Percentiles rank a stretch among this genome's conserved stretches.
phyloP scores from a whole-genome alignment of 2,888 invertebrate genomes.

The Rotaria socialis region DNA sequence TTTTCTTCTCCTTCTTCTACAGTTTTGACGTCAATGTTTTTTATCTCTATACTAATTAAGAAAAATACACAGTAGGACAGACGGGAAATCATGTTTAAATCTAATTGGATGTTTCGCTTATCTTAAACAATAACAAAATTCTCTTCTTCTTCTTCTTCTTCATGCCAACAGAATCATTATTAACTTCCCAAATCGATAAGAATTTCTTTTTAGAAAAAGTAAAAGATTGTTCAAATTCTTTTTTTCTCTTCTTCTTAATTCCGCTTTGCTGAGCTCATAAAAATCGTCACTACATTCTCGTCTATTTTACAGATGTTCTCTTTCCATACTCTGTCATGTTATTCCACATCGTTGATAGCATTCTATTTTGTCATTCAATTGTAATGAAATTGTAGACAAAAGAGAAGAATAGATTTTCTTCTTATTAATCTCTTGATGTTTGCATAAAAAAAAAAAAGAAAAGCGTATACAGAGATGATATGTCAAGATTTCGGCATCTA shows the following conservation, averaged over 20 bases:
- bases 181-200: no score
- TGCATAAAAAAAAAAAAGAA: no score
- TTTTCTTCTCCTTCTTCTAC: background rate
- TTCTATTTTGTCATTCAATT: slow-evolving; percentile 6
- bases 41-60: slow-evolving; percentile 16
- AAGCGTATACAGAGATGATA: background rate
- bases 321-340: background rate
- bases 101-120: slow-evolving; percentile 6
- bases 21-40: background rate
- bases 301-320: background rate
- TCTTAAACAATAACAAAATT: background rate
- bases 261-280: no score
- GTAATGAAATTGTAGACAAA: background rate
- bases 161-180: no score
- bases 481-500: slow-evolving; percentile 5
- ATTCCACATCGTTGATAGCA: slow-evolving; percentile 24
- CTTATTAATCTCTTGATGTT: no score
- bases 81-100: background rate
- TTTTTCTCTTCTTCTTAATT: no score
- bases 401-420: background rate
- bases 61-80: background rate
- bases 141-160: background rate
- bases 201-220: no score
- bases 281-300: no score
- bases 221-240: no score